Evolutionary conservation across 2,888 invertebrate species (phyloP), one percentile per base, ranked within the genome.

Genomic region (Abrostola triplasia): DNA sequence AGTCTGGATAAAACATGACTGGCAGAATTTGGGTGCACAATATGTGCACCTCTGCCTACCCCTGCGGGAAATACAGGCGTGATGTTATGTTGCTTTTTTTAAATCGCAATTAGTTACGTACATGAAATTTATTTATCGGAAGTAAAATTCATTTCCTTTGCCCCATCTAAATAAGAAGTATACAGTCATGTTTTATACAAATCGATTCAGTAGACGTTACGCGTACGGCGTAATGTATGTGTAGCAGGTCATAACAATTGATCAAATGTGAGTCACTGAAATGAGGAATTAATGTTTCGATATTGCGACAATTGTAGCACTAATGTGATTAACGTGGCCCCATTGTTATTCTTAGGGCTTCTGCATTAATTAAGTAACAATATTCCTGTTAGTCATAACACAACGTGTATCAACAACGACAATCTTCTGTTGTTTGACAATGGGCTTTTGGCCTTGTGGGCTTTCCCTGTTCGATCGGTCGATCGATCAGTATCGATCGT

Each of bases 241-340:
- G n/a, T n/a, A 35, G 49, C 36, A 50, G 54, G 38, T 54, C 54
- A 24, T 9, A 42, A 44, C 24, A 40, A 53, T 56, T 44, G 12
- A 54, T 69, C 24, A 42, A 9, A 54, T 35, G 6, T 51, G 54
- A 65, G 37, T 67, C 48, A 71, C 44, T 12, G 10, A 24, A 47
- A 0, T 51, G 40, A 50, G 36, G 35, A 56, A 41, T 24, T 24
- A 53, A 11, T 48, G 8, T 41, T 11, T 53, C 41, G 41, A 53
- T 53, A 53, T 41, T 41, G 35, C 24, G 5, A 36, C 24, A 24
- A 24, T 24, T 24, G 24, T 24, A 24, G 24, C 4, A 24, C 1
- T 60, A 37, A 12, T 13, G 37, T 37, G 37, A 55, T 48, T 51
- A 36, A 11, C 24, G 41, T 12, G 40, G 44, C 13, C 11, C 36